Base-by-base conservation (phyloP, 2,113 vertebrate species). In the Rhizomys pruinosus region DNA sequence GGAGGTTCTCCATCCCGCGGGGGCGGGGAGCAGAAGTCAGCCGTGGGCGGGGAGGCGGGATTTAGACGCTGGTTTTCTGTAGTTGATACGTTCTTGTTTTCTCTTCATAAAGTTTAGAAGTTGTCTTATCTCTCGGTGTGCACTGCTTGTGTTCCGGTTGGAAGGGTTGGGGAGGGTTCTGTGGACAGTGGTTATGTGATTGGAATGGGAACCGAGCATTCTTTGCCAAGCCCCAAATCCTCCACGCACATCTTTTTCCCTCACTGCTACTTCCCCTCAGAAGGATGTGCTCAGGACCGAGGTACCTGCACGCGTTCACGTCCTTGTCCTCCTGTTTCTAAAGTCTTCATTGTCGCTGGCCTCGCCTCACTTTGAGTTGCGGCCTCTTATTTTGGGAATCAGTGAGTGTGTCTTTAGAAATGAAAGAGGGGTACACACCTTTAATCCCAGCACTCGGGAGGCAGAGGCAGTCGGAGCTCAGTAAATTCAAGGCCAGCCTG, bases 91-190 rank as follows among this genome's bases (percentile, higher is more conserved):
- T 87, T 47, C 23, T 73, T 85, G 66, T 0, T 72, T 44, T 55
- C 32, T 59, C 84, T 68, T 0, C 64, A 97, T 97, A 97, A 97
- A 97, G 64, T 96, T 94, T 44, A 90, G 16, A 81, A 86, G 19
- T 42, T 77, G 29, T 47, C 42, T 32, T 25, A 7, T 72, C 10
- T 76, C 15, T 76, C 71, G 59, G 85, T 89, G 81, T 97, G 80
- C 59, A 44, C 37, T 96, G 3, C n/a, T 92, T 96, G 85, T 88
- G 81, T 92, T 85, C 6, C 20, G 8, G 22, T 64, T 44, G 59
- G 72, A 80, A 37, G 44, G 76, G 86, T 29, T 25, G 9, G 71
- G 84, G 72, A 68, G 52, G 39, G 76, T 37, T 69, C 59, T 52
- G 78, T 88, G 73, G 1, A 73, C 47, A 55, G 9, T 20, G n/a